Evolutionary conservation across 2,888 invertebrate species (phyloP).

Genomic region (Neoascia interrupta): DNA sequence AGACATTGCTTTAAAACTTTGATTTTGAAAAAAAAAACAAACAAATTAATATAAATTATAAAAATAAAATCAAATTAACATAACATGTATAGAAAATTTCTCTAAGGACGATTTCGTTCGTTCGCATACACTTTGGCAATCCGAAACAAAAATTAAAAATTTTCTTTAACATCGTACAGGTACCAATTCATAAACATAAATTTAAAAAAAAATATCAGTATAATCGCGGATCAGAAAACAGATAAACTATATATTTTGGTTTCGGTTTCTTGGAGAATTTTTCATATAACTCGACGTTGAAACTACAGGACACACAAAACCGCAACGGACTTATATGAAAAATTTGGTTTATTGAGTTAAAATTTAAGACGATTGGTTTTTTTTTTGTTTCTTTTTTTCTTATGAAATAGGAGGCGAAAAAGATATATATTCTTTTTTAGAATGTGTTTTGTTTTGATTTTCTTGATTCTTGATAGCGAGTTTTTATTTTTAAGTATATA

Average conservation of each 20-base stretch:
- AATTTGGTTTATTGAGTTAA: slow-evolving; percentile 17
- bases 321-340: slow-evolving; percentile 68
- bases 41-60: not conserved
- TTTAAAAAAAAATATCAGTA: slow-evolving; percentile 2
- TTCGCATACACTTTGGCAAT: slow-evolving; percentile 66
- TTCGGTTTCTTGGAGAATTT: slow-evolving; percentile 33
- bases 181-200: slow-evolving; percentile 44
- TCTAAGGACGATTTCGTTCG: slow-evolving; percentile 62
- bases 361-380: slow-evolving; percentile 8
- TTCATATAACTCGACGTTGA: slow-evolving; percentile 67
- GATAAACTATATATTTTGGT: slow-evolving; percentile 16
- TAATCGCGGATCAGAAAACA: slow-evolving; percentile 23
- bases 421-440: slow-evolving; percentile 32
- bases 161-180: too few relatives aligned
- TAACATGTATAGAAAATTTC: slow-evolving; percentile 52
- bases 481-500: slow-evolving; percentile 13
- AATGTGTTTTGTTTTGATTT: slow-evolving; percentile 50
- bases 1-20: slow-evolving; percentile 40
- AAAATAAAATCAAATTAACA: slow-evolving; percentile 15
- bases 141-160: slow-evolving; percentile 59
- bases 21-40: not conserved
- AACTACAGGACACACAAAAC: slow-evolving; percentile 67
- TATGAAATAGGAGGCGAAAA: slow-evolving; percentile 58
- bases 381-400: slow-evolving; percentile 50
- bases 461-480: slow-evolving; percentile 70